phyloP scores from a whole-genome alignment of 2,113 vertebrate genomes.

The Platycercus adscitus region DNA sequence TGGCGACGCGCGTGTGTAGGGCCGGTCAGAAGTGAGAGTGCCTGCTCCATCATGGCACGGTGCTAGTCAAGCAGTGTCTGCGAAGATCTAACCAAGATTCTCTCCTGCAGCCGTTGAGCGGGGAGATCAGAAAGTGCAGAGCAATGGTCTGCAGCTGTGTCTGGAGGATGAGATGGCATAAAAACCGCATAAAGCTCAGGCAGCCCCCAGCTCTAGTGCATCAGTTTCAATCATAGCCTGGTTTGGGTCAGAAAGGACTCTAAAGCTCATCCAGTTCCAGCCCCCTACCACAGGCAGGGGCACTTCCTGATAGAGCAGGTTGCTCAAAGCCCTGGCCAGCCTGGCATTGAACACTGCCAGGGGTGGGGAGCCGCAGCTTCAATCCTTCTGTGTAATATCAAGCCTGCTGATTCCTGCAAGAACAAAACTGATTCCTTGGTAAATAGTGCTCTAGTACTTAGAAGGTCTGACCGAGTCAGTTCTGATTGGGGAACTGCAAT shows the following conservation, averaged over 20 bases:
- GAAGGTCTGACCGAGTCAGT: fast-evolving
- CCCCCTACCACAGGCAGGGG: not conserved
- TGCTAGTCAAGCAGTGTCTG: fast-evolving
- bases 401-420: fast-evolving
- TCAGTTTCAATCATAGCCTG: not conserved
- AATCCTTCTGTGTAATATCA: not conserved
- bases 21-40: not conserved
- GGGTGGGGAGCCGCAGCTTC: not conserved
- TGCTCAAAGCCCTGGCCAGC: not conserved
- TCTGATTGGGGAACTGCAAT: fast-evolving
- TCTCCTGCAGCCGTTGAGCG: fast-evolving
- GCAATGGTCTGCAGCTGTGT: fast-evolving
- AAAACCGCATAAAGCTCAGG: fast-evolving
- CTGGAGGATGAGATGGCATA: not conserved
- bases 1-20: not conserved
- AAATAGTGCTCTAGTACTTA: not conserved
- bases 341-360: not conserved
- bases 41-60: fast-evolving
- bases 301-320: not conserved
- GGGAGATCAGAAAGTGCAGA: fast-evolving
- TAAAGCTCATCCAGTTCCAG: not conserved
- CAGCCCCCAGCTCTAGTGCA: not conserved
- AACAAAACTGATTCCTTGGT: not conserved
- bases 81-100: not conserved
- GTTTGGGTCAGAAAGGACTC: not conserved